Base-by-base conservation (phyloP, 2,113 vertebrate genomes). In the Taurulus bubalis region DNA sequence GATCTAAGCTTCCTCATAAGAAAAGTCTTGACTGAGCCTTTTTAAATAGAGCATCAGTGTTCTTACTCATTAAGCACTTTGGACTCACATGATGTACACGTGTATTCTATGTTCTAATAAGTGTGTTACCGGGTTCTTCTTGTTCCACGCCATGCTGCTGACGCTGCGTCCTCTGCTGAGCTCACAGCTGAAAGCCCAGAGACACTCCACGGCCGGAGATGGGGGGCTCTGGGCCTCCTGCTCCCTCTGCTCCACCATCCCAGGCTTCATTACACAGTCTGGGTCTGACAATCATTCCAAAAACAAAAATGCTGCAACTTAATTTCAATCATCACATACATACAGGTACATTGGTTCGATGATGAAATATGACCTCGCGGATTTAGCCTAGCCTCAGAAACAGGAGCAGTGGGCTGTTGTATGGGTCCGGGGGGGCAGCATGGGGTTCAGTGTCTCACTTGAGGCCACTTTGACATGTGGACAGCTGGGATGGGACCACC, bases 111-210 rank as follows among this genome's bases (percentile, higher is more conserved):
- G 1, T 14, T 22, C 15, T 16, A 15, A 47, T 4, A 6, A 6
- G 65, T 34, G 1, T 14, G n/a, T 55, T 92, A 99, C 98, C 28
- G 90, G 92, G 77, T 97, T 97, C 5, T 28, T 91, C 92, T 94
- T 97, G 93, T 96, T 98, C 96, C 97, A 98, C 28, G 95, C 88
- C 93, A 97, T 95, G 82, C 95, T 94, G 95, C 93, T 97, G 73
- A 99, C 94, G 0, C 90, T 94, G 38, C 82, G 93, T 0, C 95
- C 94, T 0, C 83, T 84, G 8, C 94, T 98, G 49, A 97, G 88
- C 59, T 95, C 94, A 90, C 97, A 98, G 1, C 58, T 83, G 56
- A 96, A 98, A 0, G 92, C 85, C 98, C 97, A 99, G 38, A 99
- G 95, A 71, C 24, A 32, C 53, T 96, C 93, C 90, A 98, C 10